Evolutionary conservation across 1,140 invertebrate genomes (phyloP).

Genomic region (Brachionus manjavacas): DNA sequence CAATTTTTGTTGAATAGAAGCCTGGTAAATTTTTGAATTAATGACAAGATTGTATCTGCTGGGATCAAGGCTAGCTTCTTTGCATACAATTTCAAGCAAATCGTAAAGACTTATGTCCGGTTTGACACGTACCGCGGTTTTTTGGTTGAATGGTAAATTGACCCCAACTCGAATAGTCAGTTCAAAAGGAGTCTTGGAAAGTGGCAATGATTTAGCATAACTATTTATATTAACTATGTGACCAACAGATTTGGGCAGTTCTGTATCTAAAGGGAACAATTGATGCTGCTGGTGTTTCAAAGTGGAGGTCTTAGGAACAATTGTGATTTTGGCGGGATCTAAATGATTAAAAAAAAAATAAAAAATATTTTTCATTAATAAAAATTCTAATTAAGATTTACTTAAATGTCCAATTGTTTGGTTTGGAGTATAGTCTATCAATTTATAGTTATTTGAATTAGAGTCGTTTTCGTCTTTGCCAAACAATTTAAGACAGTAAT

Average conservation of each 20-base stretch:
- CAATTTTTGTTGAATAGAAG: neutral
- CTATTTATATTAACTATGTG: neutral
- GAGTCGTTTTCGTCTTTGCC: neutral
- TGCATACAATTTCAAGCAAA: slow-evolving; percentile 6
- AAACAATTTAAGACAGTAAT: slow-evolving; percentile 39
- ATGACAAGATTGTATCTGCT: neutral
- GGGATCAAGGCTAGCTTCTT: slow-evolving; percentile 4
- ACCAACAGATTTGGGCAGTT: neutral
- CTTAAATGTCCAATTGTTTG: slow-evolving; percentile 40
- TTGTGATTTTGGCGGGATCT: slow-evolving; percentile 27
- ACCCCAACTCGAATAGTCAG: neutral
- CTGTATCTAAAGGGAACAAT: neutral
- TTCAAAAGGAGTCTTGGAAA: slow-evolving; percentile 4
- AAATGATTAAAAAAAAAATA: neutral
- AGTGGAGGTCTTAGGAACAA: slow-evolving; percentile 6
- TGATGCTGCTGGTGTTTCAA: slow-evolving; percentile 25
- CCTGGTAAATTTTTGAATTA: neutral
- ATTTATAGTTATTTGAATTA: neutral
- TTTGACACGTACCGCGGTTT: slow-evolving; percentile 15
- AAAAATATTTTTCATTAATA: neutral
- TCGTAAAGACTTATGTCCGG: neutral
- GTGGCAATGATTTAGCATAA: neutral
- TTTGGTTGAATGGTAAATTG: slow-evolving; percentile 36
- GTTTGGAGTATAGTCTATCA: slow-evolving; percentile 40
- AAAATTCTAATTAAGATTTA: slow-evolving; percentile 3